Conservation (phyloP, 2,797 vertebrate genomes). For the Peromyscus aztecus region DNA sequence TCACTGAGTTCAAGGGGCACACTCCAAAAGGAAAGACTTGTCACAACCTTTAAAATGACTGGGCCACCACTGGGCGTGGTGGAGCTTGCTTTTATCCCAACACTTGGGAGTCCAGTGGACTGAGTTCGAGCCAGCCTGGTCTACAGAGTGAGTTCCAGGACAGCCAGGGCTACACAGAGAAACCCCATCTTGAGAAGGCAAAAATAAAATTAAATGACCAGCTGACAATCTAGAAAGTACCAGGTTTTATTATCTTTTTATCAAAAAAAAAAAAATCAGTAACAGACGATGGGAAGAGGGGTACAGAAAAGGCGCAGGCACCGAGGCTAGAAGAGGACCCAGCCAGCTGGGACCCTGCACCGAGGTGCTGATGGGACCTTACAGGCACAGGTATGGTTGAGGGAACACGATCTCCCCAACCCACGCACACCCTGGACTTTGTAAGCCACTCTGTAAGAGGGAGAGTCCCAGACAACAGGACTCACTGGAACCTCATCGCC, state of each 20-base stretch:
- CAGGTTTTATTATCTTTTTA: conserved; percentile 88
- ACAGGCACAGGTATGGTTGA: background rate
- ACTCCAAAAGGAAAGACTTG: background rate
- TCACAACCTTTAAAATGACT: background rate
- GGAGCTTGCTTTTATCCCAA: background rate
- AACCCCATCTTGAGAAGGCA: background rate
- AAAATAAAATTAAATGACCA: conserved; percentile 39
- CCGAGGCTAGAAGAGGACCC: conserved; percentile 24
- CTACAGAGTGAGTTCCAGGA: background rate
- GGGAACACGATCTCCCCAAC: no score
- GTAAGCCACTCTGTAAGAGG: background rate
- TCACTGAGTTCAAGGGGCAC: background rate
- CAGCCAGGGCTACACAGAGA: background rate
- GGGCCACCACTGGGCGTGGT: background rate
- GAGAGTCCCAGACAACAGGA: background rate
- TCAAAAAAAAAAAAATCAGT: conserved; percentile 80
- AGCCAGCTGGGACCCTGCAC: conserved; percentile 73
- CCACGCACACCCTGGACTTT: background rate
- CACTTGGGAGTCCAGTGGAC: background rate
- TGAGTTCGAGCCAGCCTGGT: background rate
- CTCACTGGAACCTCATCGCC: background rate
- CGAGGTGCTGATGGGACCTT: background rate
- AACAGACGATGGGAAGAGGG: conserved; percentile 84
- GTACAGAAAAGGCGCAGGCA: conserved; percentile 53
- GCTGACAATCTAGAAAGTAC: conserved; percentile 87